Evolutionary conservation across 2,113 vertebrate species (phyloP).

Genomic region (Suricata suricatta): DNA sequence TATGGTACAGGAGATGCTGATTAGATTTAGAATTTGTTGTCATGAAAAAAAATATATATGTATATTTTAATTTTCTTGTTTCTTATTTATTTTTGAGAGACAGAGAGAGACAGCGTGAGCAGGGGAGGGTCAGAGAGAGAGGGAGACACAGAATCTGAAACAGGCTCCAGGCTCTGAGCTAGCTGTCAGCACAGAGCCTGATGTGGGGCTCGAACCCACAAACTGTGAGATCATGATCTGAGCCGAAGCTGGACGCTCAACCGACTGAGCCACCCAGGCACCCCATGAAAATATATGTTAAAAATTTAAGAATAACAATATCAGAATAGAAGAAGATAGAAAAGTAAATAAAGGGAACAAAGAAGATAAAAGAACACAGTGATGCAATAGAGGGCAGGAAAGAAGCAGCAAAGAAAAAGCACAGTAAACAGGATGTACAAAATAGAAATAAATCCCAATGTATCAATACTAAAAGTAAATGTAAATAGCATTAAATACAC

Average conservation of each 20-base stretch:
- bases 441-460: not conserved
- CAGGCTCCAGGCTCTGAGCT: too few relatives aligned
- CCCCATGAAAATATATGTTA: not conserved
- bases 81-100: too few relatives aligned
- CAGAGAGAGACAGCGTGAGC: too few relatives aligned
- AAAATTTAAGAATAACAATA: conserved; percentile 16
- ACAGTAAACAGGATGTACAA: not conserved
- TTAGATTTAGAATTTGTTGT: conserved; percentile 23
- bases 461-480: not conserved
- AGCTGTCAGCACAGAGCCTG: too few relatives aligned
- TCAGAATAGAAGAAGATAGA: not conserved
- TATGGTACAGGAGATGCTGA: not conserved
- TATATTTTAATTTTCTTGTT: too few relatives aligned
- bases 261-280: too few relatives aligned
- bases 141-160: too few relatives aligned
- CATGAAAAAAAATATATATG: not conserved
- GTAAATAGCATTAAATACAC: not conserved
- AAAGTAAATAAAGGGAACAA: not conserved
- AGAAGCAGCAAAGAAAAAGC: not conserved
- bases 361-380: not conserved
- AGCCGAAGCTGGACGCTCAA: too few relatives aligned
- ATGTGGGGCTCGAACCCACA: too few relatives aligned
- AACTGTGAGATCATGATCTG: too few relatives aligned
- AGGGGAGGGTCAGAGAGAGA: too few relatives aligned
- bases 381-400: not conserved